Percentiles rank a stretch among this genome's conserved stretches.
phyloP scores from a whole-genome alignment of 2,797 vertebrate genomes.

The Alcedo quadribrachys region DNA sequence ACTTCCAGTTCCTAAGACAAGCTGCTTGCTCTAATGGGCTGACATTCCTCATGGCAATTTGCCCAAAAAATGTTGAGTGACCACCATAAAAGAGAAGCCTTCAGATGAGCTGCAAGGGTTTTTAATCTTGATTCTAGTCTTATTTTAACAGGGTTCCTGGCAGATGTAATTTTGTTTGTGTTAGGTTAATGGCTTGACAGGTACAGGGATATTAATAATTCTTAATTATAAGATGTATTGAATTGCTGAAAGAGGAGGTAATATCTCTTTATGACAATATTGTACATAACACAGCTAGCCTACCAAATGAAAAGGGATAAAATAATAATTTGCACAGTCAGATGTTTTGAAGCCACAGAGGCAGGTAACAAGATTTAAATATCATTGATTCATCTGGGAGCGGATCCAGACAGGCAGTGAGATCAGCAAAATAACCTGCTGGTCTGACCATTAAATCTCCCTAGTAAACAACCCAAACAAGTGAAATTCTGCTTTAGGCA shows the following conservation, averaged over 20 bases:
- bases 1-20: not conserved
- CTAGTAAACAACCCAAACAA: constrained; percentile 18
- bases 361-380: constrained; percentile 40
- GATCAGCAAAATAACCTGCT: constrained; percentile 37
- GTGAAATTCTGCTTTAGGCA: not conserved
- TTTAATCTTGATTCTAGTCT: not conserved
- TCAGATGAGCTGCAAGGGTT: not conserved
- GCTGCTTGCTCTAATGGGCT: not conserved
- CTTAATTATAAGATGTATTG: constrained; percentile 50
- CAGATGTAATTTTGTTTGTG: not conserved
- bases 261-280: constrained; percentile 4
- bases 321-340: constrained; percentile 53
- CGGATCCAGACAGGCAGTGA: not conserved
- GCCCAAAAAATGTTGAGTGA: not conserved
- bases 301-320: not conserved
- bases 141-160: not conserved
- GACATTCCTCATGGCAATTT: not conserved
- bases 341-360: constrained; percentile 43
- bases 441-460: constrained; percentile 25
- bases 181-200: not conserved
- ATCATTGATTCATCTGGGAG: not conserved
- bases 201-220: constrained; percentile 37
- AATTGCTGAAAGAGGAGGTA: constrained; percentile 13
- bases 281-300: constrained; percentile 1
- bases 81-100: not conserved